Evolutionary conservation across 1,140 invertebrate genomes (phyloP).

Genomic region (Solen grandis): DNA sequence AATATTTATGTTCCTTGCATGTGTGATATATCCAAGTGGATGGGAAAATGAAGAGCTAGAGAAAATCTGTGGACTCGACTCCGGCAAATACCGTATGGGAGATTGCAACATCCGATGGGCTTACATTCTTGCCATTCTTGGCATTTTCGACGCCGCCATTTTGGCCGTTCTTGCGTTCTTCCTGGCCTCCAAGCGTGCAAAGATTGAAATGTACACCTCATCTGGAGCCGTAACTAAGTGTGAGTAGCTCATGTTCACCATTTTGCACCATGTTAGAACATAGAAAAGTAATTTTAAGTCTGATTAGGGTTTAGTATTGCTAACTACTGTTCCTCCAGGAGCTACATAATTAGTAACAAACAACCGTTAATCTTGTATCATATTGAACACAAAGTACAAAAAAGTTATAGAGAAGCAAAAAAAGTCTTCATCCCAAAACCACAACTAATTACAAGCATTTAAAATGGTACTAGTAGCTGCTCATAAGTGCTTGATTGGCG

Average conservation of each 20-base stretch:
- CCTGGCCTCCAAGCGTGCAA: slow-evolving; percentile 86
- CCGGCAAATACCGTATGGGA: slow-evolving; percentile 89
- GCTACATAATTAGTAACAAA: too few relatives aligned
- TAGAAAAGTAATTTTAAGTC: too few relatives aligned
- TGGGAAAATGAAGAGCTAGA: slow-evolving; percentile 92
- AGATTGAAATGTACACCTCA: slow-evolving; percentile 69
- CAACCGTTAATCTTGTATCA: too few relatives aligned
- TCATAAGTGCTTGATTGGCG: too few relatives aligned
- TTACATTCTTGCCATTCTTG: slow-evolving; percentile 95
- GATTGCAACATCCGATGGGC: slow-evolving; percentile 96
- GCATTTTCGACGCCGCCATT: slow-evolving; percentile 93
- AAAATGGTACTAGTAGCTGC: too few relatives aligned
- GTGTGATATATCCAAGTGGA: slow-evolving; percentile 92
- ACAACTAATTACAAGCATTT: too few relatives aligned
- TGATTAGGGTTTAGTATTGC: too few relatives aligned
- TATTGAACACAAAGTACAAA: too few relatives aligned
- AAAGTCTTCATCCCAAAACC: too few relatives aligned
- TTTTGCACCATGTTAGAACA: not conserved
- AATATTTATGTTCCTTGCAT: slow-evolving; percentile 84
- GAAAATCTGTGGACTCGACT: slow-evolving; percentile 90
- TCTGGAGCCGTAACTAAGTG: slow-evolving; percentile 75
- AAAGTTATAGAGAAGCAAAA: too few relatives aligned
- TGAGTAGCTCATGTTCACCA: slow-evolving; percentile 70
- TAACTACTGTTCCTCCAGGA: too few relatives aligned
- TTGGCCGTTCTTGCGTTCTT: slow-evolving; percentile 96